Evolutionary conservation across 2,113 vertebrate species (phyloP).

Genomic region (Spheniscus mendiculus): DNA sequence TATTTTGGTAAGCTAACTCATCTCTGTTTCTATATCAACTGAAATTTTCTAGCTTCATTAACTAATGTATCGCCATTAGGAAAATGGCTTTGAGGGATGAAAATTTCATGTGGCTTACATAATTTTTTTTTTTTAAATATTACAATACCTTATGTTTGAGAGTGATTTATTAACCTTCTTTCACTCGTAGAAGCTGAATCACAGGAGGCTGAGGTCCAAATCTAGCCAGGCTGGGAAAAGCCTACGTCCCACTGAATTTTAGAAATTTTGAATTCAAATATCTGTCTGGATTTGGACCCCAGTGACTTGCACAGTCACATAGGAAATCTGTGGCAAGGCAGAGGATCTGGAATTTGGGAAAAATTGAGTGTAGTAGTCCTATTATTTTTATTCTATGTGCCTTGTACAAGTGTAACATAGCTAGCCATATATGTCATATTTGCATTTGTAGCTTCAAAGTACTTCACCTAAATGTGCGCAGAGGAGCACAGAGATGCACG

Average conservation of each 20-base stretch:
- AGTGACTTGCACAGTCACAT: neutral
- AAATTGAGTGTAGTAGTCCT: neutral
- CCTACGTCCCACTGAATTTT: neutral
- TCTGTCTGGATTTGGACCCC: neutral
- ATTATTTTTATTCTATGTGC: neutral
- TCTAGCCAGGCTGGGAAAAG: neutral
- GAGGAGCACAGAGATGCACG: neutral
- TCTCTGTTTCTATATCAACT: neutral
- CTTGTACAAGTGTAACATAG: fast-evolving
- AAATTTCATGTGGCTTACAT: neutral
- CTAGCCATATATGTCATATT: neutral
- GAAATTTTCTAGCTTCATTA: neutral
- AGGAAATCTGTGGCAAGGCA: neutral
- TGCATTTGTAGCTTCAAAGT: neutral
- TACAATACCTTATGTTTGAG: neutral
- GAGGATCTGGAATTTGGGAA: neutral
- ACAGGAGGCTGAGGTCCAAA: neutral
- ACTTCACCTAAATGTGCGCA: neutral
- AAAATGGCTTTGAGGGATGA: neutral
- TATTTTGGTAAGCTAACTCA: neutral
- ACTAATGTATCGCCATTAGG: neutral
- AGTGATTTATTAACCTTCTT: neutral
- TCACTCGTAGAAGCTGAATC: neutral
- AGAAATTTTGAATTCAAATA: neutral
- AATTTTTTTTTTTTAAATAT: fast-evolving